Percentiles rank a stretch among this genome's conserved stretches.
These are phyloP conservation scores for Chiloscyllium plagiosum DNA, from an alignment of 2,113 vertebrate genomes.

Conservation along the genomic window DNA sequence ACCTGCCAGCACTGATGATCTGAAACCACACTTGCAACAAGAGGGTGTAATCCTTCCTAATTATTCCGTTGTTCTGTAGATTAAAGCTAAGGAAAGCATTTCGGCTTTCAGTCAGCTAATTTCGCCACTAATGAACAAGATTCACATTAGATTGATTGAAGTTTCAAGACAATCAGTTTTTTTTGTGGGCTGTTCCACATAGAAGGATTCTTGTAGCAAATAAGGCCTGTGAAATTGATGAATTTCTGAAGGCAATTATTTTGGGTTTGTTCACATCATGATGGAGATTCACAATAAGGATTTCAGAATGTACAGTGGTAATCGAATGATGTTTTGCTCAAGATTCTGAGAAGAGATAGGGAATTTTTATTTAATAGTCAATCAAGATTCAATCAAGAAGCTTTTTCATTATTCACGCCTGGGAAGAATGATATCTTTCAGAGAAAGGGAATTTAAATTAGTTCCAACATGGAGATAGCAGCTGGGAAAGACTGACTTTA, in stretches of 20 bases:
- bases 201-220: conserved; percentile 17
- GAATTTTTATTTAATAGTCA: conserved; percentile 10
- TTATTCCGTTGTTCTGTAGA: conserved; percentile 15
- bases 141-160: not conserved
- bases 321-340: not conserved
- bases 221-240: conserved; percentile 14
- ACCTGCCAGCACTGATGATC: conserved; percentile 22
- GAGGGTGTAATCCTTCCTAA: not conserved
- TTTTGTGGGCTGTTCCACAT: not conserved
- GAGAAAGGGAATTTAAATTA: not conserved
- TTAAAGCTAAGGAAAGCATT: conserved; percentile 6
- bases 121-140: not conserved
- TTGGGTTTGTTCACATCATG: not conserved
- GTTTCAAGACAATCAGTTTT: not conserved
- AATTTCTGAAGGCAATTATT: conserved; percentile 11
- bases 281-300: not conserved
- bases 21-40: not conserved
- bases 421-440: not conserved
- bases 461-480: not conserved
- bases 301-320: not conserved
- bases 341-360: not conserved
- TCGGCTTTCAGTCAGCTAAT: conserved; percentile 22
- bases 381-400: not conserved
- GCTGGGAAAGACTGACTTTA: not conserved
- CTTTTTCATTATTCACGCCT: not conserved